Evolutionary conservation across 1,140 invertebrate species (phyloP).

Genomic region (Eubasilissa regina): DNA sequence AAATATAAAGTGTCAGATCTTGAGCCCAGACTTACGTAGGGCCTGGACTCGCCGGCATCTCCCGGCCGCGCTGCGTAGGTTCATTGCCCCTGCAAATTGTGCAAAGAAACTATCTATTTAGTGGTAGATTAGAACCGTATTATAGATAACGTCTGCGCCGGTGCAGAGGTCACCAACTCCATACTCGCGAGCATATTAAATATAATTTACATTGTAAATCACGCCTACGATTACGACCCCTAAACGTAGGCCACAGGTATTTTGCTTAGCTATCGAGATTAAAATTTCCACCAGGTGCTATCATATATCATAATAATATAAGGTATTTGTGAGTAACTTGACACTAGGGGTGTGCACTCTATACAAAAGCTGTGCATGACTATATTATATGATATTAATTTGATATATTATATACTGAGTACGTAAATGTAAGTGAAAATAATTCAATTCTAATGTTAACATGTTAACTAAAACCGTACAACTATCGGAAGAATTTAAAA

Average conservation of each 20-base stretch:
- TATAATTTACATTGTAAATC: constrained; percentile 16
- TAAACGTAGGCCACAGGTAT: constrained; percentile 37
- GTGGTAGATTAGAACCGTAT: constrained; percentile 40
- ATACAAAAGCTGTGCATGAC: no score
- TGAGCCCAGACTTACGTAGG: constrained; percentile 23
- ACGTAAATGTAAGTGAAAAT: no score
- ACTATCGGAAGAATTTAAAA: no score
- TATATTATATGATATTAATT: no score
- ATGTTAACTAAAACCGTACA: no score
- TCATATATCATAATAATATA: neutral
- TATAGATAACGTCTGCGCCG: constrained; percentile 32
- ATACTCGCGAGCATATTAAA: constrained; percentile 13
- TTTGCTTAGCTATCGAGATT: constrained; percentile 44
- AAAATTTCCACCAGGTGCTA: neutral
- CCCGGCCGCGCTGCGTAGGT: constrained; percentile 8
- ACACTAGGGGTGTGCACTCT: no score
- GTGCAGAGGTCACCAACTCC: constrained; percentile 2
- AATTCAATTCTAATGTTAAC: no score
- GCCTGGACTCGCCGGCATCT: constrained; percentile 1
- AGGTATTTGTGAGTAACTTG: neutral
- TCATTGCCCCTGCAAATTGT: constrained; percentile 28
- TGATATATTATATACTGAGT: no score
- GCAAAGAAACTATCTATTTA: constrained; percentile 43
- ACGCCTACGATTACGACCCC: constrained; percentile 19
- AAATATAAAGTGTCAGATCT: constrained; percentile 40